Evolutionary conservation across 2,888 invertebrate genomes (phyloP), one percentile per base, ranked within the genome.

Genomic region (Clostera curtula): DNA sequence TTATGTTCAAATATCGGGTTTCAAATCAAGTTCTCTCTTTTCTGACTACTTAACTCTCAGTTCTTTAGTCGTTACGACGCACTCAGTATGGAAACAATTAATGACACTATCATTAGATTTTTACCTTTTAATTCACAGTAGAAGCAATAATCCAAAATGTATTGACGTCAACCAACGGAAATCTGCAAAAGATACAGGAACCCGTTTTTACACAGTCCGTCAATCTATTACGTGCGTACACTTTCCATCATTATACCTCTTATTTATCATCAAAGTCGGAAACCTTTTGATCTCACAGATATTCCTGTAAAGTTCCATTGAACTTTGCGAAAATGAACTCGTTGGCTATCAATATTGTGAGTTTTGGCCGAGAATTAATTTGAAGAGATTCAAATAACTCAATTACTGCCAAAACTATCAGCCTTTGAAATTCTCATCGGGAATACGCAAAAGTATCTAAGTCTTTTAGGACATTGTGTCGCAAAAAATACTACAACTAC

Each of bases 291-390:
- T 48, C 40, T 40, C 9, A 12, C 7, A 12, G 18, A 25, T 47
- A 36, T 36, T 38, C 48, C 35, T 31, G 16, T 10, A 15, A 28
- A 13, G 43, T 38, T 32, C 12, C 38, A 40, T 42, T 42, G 39
- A 48, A 48, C 36, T 38, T 38, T 12, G 40, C 36, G 15, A 36
- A 45, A 31, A 14, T 39, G 12, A 16, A 19, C 19, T 18, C 32
- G 43, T 39, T 29, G 34, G 34, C 29, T 35, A 35, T 40, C 34
- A 36, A 36, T 40, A 19, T 34, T 40, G 38, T 39, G 33, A 36
- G 39, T 47, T 42, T 44, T 31, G 28, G 31, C 17, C 18, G 30
- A 30, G 27, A 25, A 28, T 25, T 19, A 24, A 5, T 11, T 9
- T 8, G 24, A 20, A 29, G 14, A 21, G 29, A 28, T 33, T 29